A percentile compares a stretch with the other conserved stretches of the same genome.
These are phyloP conservation scores for Malacoraja senta DNA, from an alignment of 2,797 vertebrate genomes.

Conservation along the genomic window DNA sequence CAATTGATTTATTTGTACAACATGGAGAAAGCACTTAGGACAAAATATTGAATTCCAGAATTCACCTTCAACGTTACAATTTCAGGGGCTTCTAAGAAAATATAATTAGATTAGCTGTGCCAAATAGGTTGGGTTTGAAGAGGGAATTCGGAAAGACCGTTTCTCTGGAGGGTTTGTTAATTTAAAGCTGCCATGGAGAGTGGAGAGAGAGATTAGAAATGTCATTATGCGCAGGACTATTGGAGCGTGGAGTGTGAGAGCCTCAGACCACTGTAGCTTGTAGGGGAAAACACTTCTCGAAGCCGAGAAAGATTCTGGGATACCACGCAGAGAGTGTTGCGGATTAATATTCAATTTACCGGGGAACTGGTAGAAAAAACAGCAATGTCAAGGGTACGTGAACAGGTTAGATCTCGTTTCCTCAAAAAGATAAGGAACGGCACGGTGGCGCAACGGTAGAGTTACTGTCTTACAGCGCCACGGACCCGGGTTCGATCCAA, in stretches of 20 bases:
- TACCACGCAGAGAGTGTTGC: not conserved
- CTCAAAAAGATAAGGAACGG: not conserved
- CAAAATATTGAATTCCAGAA: not conserved
- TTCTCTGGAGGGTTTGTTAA: constrained; percentile 16
- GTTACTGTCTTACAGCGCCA: no score
- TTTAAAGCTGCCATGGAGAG: not conserved
- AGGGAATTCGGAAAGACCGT: not conserved
- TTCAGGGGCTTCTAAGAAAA: not conserved
- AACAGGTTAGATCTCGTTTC: not conserved
- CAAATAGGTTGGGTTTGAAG: not conserved
- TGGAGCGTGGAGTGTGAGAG: not conserved
- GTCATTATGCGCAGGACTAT: not conserved
- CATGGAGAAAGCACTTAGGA: not conserved
- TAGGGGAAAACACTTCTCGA: not conserved
- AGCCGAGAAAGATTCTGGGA: not conserved
- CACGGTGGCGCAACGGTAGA: no score
- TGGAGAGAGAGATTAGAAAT: constrained; percentile 22
- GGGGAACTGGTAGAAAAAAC: no score
- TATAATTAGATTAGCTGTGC: not conserved
- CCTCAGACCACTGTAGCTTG: not conserved
- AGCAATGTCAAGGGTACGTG: not conserved
- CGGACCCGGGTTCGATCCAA: no score
- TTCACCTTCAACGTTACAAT: not conserved
- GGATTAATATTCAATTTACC: not conserved
- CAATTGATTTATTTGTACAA: not conserved